A percentile compares a stretch with the other conserved stretches of the same genome.
phyloP scores from a whole-genome alignment of 2,888 invertebrate genomes.

The Morpho deidamia region DNA sequence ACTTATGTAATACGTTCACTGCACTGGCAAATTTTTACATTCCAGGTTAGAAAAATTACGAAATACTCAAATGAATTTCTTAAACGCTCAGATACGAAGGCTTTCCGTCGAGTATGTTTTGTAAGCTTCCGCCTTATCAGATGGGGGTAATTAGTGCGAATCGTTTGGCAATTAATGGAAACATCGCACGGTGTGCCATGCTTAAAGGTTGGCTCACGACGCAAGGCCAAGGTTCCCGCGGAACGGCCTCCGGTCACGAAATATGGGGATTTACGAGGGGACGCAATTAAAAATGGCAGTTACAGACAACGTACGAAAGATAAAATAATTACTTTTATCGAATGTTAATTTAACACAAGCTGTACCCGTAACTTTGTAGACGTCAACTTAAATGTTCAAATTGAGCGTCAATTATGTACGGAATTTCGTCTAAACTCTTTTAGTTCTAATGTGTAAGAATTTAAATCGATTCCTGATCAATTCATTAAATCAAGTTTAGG shows the following conservation, averaged over 20 bases:
- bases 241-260: constrained; percentile 17
- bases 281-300: constrained; percentile 6
- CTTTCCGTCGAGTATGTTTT: constrained; percentile 22
- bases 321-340: neutral
- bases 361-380: too few relatives aligned
- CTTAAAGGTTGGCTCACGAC: constrained; percentile 15
- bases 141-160: constrained; percentile 28
- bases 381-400: too few relatives aligned
- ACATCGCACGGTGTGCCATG: constrained; percentile 9
- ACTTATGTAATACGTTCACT: neutral
- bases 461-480: too few relatives aligned
- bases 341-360: neutral
- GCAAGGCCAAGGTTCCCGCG: constrained; percentile 25
- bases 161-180: constrained; percentile 21
- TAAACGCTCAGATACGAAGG: constrained; percentile 18
- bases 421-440: too few relatives aligned
- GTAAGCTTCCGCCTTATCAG: constrained; percentile 27
- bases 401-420: too few relatives aligned
- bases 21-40: neutral
- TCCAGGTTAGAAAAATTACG: constrained; percentile 15
- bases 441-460: too few relatives aligned
- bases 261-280: constrained; percentile 10
- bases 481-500: too few relatives aligned
- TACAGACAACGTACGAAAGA: neutral
- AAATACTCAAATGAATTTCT: constrained; percentile 16